A percentile compares a stretch with the other conserved stretches of the same genome.
Evolutionary conservation across 2,113 vertebrate species (phyloP).

Genomic region (Formicarius rufipectus): DNA sequence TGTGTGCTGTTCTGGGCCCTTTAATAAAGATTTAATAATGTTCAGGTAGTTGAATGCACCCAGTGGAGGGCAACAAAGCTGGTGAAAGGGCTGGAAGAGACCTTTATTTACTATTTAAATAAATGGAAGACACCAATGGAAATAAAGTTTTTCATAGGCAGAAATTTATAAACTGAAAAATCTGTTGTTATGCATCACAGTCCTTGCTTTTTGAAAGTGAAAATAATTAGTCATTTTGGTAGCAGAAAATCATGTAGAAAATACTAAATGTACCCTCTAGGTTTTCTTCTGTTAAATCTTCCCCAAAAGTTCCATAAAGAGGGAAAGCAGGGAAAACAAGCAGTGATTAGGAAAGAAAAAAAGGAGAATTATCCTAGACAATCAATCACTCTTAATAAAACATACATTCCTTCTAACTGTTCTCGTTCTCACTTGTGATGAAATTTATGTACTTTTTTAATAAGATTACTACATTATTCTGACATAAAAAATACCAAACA

Average conservation of each 20-base stretch:
- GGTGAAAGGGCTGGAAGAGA: not conserved
- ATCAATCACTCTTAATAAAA: not conserved
- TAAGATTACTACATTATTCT: not conserved
- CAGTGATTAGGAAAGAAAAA: not conserved
- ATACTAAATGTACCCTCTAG: not conserved
- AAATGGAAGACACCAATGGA: not conserved
- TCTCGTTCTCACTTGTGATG: not conserved
- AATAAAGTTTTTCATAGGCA: not conserved
- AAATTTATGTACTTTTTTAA: not conserved
- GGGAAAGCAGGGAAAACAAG: not conserved
- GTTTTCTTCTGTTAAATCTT: not conserved
- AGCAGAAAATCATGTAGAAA: not conserved
- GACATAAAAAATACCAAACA: not conserved
- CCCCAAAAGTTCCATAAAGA: not conserved
- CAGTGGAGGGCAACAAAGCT: not conserved
- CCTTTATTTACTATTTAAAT: too few relatives aligned
- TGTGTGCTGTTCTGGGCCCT: not conserved
- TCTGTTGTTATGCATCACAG: not conserved
- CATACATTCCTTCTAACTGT: rapidly evolving
- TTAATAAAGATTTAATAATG: not conserved
- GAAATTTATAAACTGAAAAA: not conserved
- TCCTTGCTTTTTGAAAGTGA: not conserved
- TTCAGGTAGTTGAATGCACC: not conserved
- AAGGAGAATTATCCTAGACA: not conserved
- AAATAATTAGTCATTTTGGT: not conserved